Percentiles rank a stretch among this genome's conserved stretches.
Evolutionary conservation across 2,113 vertebrate genomes (phyloP).

Genomic region (Cyphomyrus discorhynchus): DNA sequence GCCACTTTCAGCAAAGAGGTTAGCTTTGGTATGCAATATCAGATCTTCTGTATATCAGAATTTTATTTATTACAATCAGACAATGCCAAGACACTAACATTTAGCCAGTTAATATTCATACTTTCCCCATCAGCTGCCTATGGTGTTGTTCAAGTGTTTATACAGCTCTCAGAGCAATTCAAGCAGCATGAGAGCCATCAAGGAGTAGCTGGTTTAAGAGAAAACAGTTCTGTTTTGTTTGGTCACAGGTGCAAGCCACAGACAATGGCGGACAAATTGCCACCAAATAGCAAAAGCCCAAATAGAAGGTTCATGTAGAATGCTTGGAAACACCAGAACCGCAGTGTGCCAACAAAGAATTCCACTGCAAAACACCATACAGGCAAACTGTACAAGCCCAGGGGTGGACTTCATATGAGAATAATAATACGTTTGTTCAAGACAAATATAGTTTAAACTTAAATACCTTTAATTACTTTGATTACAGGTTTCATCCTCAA

Average conservation of each 20-base stretch:
- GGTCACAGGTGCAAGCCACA: neutral
- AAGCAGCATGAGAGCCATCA: neutral
- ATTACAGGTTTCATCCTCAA: neutral
- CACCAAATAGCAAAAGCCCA: neutral
- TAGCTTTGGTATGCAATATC: neutral
- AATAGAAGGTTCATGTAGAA: neutral
- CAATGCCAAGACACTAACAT: neutral
- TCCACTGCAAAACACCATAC: neutral
- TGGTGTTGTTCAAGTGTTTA: neutral
- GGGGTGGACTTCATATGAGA: neutral
- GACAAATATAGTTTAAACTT: neutral
- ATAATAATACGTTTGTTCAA: neutral
- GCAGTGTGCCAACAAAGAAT: neutral
- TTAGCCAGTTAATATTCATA: neutral
- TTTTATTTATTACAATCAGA: neutral
- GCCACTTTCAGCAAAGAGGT: neutral
- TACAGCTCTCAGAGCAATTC: neutral
- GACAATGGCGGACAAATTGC: neutral
- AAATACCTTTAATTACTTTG: constrained; percentile 1
- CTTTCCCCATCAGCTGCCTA: neutral
- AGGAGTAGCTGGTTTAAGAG: neutral
- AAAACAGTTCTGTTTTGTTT: neutral
- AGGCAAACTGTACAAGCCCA: neutral
- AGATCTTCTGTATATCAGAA: neutral
- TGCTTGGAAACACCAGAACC: neutral